Base-by-base conservation (phyloP, 2,113 vertebrate species). In the Ctenomys sociabilis region DNA sequence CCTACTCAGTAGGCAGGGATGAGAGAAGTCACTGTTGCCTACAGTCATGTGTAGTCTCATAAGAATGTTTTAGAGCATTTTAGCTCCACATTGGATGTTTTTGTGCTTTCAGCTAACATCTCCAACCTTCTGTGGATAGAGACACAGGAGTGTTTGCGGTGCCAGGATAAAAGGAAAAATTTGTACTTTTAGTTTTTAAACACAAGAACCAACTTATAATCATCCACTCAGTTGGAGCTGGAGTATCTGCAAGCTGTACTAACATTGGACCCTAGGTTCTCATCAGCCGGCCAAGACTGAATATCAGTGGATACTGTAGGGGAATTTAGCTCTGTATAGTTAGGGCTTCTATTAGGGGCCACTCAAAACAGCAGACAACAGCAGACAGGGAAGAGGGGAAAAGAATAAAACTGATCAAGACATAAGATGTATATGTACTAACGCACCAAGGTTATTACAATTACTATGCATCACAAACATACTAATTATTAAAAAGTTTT, bases 61-160 rank as follows among this genome's bases (percentile, higher is more conserved):
- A 26, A 91, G 93, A 85, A 66, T 22, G 12, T 85, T 85, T 87
- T 19, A 75, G 70, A 43, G 9, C 83, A n/a, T 37, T 94, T 72
- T 32, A 86, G 88, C 54, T 84, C 17, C 43, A n/a, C 26, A 81
- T 12, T 61, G 5, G 70, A 89, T 88, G 24, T 85, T 81, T 75
- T 92, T 90, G 66, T 81, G 19, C 57, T 94, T 95, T 94, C 80
- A n/a, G 87, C 49, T 68, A 80, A 92, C 32, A 75, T 81, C 52
- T 83, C 87, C 52, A 85, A 91, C 8, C n/a, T 64, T 40, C n/a
- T 52, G 32, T 89, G 16, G 83, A 92, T 12, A 57, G 40, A 94
- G 22, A 88, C 11, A 59, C 40, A 77, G n/a, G 64, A 78, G 63
- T 16, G 52, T 21, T 37, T 93, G 54, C 57, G 32, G 87, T 88